Evolutionary conservation across 2,888 invertebrate species (phyloP).

Genomic region (Unio delphinus): DNA sequence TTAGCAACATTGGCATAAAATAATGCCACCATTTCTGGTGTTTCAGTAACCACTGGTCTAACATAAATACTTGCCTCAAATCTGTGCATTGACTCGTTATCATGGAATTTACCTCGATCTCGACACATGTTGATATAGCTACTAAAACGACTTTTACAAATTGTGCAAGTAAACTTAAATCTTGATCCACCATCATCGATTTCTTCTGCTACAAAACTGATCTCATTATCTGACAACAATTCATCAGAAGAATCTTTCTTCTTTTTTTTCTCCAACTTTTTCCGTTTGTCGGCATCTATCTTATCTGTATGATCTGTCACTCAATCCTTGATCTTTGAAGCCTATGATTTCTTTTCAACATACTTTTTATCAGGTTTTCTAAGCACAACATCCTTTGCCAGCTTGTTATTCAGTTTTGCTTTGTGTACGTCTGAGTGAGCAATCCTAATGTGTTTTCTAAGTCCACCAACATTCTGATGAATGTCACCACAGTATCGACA

Average conservation of each 20-base stretch:
- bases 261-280: neutral
- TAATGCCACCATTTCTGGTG: conserved; percentile 48
- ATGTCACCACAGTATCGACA: conserved; percentile 50
- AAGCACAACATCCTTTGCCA: conserved; percentile 15
- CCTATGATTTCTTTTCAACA: neutral
- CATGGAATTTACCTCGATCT: conserved; percentile 70
- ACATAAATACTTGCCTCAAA: conserved; percentile 14
- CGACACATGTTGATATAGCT: conserved; percentile 71
- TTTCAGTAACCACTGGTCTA: conserved; percentile 14
- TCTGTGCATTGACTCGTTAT: conserved; percentile 25
- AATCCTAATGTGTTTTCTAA: conserved; percentile 41
- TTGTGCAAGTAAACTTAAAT: conserved; percentile 67
- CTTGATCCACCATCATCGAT: conserved; percentile 44
- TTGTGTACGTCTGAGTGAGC: conserved; percentile 39
- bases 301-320: conserved; percentile 5
- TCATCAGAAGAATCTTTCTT: conserved; percentile 4
- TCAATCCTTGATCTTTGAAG: conserved; percentile 11
- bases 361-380: conserved; percentile 24
- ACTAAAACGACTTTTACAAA: conserved; percentile 71
- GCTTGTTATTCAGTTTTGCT: conserved; percentile 24
- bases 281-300: conserved; percentile 1
- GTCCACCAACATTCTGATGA: conserved; percentile 44
- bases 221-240: conserved; percentile 18
- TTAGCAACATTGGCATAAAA: conserved; percentile 87
- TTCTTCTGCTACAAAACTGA: conserved; percentile 36